Base-by-base conservation (phyloP, 2,113 vertebrate species). In the Nestor notabilis region DNA sequence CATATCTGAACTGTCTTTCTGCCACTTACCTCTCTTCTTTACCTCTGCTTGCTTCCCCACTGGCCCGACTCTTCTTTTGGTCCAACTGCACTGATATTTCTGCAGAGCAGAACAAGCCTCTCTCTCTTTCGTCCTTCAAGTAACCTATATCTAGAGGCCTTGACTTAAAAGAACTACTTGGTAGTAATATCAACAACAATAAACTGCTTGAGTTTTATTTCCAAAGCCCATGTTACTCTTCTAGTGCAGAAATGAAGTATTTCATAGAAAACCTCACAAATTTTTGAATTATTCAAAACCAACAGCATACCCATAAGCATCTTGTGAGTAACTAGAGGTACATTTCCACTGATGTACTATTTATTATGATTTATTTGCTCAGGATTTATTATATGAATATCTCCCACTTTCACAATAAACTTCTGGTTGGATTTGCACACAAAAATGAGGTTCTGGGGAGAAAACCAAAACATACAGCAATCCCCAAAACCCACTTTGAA, bases 231-330 rank as follows among this genome's bases (percentile, higher is more conserved):
- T 5, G 6, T 72, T 91, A 91, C 39, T 79, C 33, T 85, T 76
- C 24, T 43, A 83, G 66, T 53, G 64, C 14, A 75, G 61, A 87
- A 89, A 63, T 71, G 1, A 78, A 71, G 17, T 64, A 88, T 79
- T 90, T 88, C 0, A 31, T 9, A 52, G 52, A 79, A 82, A 85
- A 46, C 14, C 33, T 92, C 49, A 43, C 14, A 56, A 83, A 76
- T 68, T 85, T 52, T 64, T 76, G 44, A 83, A 91, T 91, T 87
- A 90, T 79, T 92, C 70, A 93, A 71, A 92, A 58, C 52, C 19
- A 23, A 18, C 15, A 47, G 47, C 56, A 43, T 71, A 65, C 78
- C 78, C 50, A 50, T 66, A 78, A 87, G 56, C 88, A 83, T 53
- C 56, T 65, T 64, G 29, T 72, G 61, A 76, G 11, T 87, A 87